Evolutionary conservation across 2,113 vertebrate genomes (phyloP).

Genomic region (Oryzias celebensis): DNA sequence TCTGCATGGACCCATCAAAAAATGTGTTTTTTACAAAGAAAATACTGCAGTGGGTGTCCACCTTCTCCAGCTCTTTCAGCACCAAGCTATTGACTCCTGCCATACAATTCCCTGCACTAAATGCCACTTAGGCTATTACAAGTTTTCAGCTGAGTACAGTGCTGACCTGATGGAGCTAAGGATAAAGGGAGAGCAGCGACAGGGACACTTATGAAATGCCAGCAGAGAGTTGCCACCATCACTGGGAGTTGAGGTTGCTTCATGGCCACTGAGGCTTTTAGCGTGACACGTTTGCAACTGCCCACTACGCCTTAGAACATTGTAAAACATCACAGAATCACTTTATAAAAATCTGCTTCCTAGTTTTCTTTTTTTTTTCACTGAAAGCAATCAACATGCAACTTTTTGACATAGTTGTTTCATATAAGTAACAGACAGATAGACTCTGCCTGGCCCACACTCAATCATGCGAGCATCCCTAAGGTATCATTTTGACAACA

Average conservation of each 20-base stretch:
- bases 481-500: too few species aligned
- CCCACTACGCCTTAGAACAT: slow-evolving; percentile 14
- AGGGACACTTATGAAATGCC: slow-evolving; percentile 73
- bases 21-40: slow-evolving; percentile 66
- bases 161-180: slow-evolving; percentile 68
- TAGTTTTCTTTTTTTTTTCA: slow-evolving; percentile 15
- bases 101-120: slow-evolving; percentile 75
- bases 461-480: slow-evolving; percentile 60
- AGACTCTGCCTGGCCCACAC: slow-evolving; percentile 42
- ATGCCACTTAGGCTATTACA: slow-evolving; percentile 82
- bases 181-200: slow-evolving; percentile 64
- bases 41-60: slow-evolving; percentile 69
- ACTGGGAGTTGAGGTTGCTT: slow-evolving; percentile 40
- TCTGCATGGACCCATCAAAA: slow-evolving; percentile 64
- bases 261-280: slow-evolving; percentile 34
- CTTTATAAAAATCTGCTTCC: neutral
- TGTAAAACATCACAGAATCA: neutral
- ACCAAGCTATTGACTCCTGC: slow-evolving; percentile 75
- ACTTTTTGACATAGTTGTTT: slow-evolving; percentile 67
- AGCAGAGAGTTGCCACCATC: slow-evolving; percentile 58
- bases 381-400: slow-evolving; percentile 45
- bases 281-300: slow-evolving; percentile 27
- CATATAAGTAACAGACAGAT: slow-evolving; percentile 65
- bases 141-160: slow-evolving; percentile 70
- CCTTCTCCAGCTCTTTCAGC: slow-evolving; percentile 72